Conservation (phyloP, 1,140 invertebrate genomes). For the Anoplolepis gracilipes region DNA sequence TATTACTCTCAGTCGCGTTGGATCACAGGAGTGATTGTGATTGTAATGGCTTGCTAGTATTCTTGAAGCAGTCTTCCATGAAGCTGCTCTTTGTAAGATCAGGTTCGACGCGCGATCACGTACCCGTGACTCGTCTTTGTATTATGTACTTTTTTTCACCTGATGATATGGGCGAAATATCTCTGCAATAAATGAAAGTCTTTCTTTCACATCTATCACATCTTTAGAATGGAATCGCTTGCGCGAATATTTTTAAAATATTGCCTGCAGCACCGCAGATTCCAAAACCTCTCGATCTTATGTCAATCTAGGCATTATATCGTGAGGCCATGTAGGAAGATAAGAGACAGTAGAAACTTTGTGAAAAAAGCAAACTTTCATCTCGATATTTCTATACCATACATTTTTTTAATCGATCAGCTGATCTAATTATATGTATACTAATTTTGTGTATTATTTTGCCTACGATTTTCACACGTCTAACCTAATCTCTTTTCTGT, state of each 20-base stretch:
- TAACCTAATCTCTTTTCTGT: no score
- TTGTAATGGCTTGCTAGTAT: neutral
- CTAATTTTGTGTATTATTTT: no score
- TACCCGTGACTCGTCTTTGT: slow-evolving; percentile 12
- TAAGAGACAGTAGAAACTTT: neutral
- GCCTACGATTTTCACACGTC: slow-evolving; percentile 15
- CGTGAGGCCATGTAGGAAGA: neutral
- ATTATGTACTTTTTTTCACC: slow-evolving; percentile 3
- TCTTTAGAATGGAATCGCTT: neutral
- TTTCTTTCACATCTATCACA: slow-evolving; percentile 14
- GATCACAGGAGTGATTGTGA: neutral
- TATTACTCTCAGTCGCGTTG: neutral
- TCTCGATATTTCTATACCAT: slow-evolving; percentile 16
- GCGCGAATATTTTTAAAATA: neutral
- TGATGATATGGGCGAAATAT: neutral
- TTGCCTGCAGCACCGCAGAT: neutral
- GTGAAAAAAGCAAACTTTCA: slow-evolving; percentile 3
- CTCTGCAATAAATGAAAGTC: neutral
- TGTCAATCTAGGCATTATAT: neutral
- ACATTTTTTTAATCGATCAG: slow-evolving; percentile 38
- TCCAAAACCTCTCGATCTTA: slow-evolving; percentile 8
- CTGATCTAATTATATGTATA: slow-evolving; percentile 9
- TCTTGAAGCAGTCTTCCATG: slow-evolving; percentile 31
- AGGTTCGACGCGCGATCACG: slow-evolving; percentile 9
- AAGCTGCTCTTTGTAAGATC: slow-evolving; percentile 23